Conservation (phyloP, 2,888 invertebrate genomes). For the Caenorhabditis drosophilae region DNA sequence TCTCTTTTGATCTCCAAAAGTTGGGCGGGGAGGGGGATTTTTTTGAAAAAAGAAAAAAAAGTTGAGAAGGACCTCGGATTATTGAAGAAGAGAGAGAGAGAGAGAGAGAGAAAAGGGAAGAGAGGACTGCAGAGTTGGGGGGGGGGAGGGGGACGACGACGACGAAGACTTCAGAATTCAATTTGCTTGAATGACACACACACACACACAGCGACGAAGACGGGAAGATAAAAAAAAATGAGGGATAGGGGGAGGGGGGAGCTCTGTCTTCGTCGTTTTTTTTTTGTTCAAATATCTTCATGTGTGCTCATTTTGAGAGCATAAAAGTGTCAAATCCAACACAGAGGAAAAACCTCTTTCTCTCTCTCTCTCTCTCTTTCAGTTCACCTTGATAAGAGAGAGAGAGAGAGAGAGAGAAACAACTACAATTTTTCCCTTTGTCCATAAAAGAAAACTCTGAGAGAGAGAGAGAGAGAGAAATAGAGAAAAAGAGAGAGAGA, state of each 20-base stretch:
- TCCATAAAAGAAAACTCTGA: neutral
- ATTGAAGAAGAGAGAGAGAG: constrained; percentile 7
- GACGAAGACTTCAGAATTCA: neutral
- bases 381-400: neutral
- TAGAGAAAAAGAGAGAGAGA: too few relatives aligned
- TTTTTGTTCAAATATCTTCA: too few relatives aligned
- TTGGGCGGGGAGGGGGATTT: too few relatives aligned
- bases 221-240: constrained; percentile 1
- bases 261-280: constrained; percentile 4
- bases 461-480: neutral
- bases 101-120: neutral
- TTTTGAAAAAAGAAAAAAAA: too few relatives aligned
- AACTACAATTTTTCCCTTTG: neutral
- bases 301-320: too few relatives aligned
- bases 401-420: neutral
- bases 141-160: constrained; percentile 3
- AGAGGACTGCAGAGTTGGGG: constrained; percentile 7
- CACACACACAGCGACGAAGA: too few relatives aligned
- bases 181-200: too few relatives aligned
- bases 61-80: too few relatives aligned
- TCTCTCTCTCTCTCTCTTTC: too few relatives aligned
- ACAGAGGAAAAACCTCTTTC: neutral
- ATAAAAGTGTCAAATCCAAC: neutral
- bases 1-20: too few relatives aligned
- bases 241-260: constrained; percentile 8